Conservation (phyloP, 2,113 vertebrate genomes). For the Penelope pileata region DNA sequence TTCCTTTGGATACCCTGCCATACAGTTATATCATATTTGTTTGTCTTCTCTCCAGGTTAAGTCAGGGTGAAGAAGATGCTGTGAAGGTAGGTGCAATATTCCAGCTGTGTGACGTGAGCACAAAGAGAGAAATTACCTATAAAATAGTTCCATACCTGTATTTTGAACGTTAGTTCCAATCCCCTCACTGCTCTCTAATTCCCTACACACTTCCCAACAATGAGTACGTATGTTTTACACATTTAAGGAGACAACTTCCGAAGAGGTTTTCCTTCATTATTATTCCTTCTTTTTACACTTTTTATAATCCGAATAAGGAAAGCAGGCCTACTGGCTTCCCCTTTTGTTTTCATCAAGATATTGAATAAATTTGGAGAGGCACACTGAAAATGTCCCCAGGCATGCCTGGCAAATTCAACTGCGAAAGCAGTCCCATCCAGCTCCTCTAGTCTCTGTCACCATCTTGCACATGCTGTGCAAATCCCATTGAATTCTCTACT, state of each 20-base stretch:
- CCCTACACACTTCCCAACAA: rapidly evolving
- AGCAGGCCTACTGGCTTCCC: rapidly evolving
- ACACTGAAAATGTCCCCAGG: not conserved
- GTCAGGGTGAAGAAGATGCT: not conserved
- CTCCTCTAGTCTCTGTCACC: not conserved
- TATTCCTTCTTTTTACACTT: not conserved
- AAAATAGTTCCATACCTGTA: not conserved
- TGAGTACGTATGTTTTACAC: not conserved
- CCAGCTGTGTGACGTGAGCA: not conserved
- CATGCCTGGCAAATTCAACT: not conserved
- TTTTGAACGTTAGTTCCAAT: not conserved
- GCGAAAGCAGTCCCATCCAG: not conserved
- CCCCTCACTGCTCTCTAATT: not conserved
- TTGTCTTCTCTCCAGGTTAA: not conserved
- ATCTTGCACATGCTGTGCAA: not conserved
- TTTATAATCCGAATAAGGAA: not conserved
- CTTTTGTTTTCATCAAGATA: not conserved
- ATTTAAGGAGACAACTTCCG: not conserved
- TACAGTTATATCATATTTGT: not conserved
- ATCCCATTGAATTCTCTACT: not conserved
- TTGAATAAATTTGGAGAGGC: not conserved
- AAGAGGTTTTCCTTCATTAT: not conserved
- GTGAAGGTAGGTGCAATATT: not conserved
- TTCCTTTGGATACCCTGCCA: not conserved
- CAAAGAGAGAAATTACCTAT: not conserved